Evolutionary conservation across 2,888 invertebrate genomes (phyloP), one percentile per base, ranked within the genome.

Genomic region (Steinernema scapterisci): DNA sequence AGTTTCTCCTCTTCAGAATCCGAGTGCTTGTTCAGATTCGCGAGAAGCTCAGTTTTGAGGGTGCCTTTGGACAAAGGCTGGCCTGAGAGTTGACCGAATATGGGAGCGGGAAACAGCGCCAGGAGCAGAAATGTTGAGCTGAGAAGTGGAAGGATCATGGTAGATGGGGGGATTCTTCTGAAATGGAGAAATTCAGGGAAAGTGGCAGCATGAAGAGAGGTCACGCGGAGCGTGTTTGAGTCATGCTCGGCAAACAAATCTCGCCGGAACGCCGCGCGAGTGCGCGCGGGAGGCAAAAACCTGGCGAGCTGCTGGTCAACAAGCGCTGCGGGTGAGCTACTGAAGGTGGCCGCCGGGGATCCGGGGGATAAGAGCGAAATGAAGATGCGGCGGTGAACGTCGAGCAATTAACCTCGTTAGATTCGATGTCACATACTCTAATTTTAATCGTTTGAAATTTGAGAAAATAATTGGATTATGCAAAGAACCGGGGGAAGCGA

Each of bases 21-120:
- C 25, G 44, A 44, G 56, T 75, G 73, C 27, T 63, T 54, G 46
- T 75, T 75, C 0, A 75, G 46, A 43, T 75, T 75, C 63, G 45
- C 63, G 52, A 75, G 63, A 9, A 75, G 63, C 31, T 54, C 56
- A n/a, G 25, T 56, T 45, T 75, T 75, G 21, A 75, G 73, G 13
- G 63, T 7, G 38, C 63, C 63, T 19, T 63, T 63, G 63, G 63
- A 31, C 31, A 63, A 38, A 9, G 63, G 63, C 63, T 63, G 27
- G 27, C 63, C 63, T 1, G 63, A 63, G 27, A 63, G 6, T 31
- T 63, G 63, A 25, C 11, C 63, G 31, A 31, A 21, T 21, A 19
- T 13, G 48, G 48, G 48, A 5, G 13, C 38, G 38, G 38, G 9
- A 38, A 52, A 6, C 3, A 38, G 27, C 31, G 25, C 6, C 31